Percentiles rank a stretch among this genome's conserved stretches.
phyloP scores from a whole-genome alignment of 2,888 invertebrate genomes.

The Leistus spinibarbis region DNA sequence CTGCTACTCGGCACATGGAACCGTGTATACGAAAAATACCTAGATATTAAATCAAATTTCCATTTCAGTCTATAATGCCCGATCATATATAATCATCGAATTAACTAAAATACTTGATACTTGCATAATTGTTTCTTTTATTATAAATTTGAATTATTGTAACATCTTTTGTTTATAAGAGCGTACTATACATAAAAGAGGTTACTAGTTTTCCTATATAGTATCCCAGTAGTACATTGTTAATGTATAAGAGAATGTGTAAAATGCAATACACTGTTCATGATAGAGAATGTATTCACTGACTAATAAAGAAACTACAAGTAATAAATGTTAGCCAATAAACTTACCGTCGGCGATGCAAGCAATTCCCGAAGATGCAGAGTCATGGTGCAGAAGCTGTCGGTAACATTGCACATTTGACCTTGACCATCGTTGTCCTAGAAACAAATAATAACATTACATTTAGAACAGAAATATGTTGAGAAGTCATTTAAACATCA shows the following conservation, averaged over 20 bases:
- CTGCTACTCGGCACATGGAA: too few species aligned
- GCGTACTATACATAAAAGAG: too few species aligned
- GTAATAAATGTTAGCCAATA: conserved; percentile 33
- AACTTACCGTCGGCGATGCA: conserved; percentile 16
- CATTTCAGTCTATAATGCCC: too few species aligned
- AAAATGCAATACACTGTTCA: background rate
- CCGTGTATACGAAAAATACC: too few species aligned
- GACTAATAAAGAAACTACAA: conserved; percentile 21
- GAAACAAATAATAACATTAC: background rate
- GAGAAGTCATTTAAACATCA: background rate
- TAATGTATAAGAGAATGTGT: background rate
- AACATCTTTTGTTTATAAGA: too few species aligned
- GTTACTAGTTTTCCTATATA: too few species aligned
- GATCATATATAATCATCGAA: too few species aligned
- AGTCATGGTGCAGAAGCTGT: conserved; percentile 12
- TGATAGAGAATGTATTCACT: background rate
- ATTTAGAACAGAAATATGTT: conserved; percentile 13
- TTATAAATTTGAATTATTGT: too few species aligned
- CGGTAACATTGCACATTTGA: background rate
- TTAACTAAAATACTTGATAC: too few species aligned
- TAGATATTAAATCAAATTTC: too few species aligned
- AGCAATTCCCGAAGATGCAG: conserved; percentile 16
- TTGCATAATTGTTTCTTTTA: too few species aligned
- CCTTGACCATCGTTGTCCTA: conserved; percentile 14
- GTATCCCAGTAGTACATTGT: background rate